Percentiles rank a stretch among this genome's conserved stretches.
Evolutionary conservation across 2,113 vertebrate genomes (phyloP).

Genomic region (Dipodomys merriami): DNA sequence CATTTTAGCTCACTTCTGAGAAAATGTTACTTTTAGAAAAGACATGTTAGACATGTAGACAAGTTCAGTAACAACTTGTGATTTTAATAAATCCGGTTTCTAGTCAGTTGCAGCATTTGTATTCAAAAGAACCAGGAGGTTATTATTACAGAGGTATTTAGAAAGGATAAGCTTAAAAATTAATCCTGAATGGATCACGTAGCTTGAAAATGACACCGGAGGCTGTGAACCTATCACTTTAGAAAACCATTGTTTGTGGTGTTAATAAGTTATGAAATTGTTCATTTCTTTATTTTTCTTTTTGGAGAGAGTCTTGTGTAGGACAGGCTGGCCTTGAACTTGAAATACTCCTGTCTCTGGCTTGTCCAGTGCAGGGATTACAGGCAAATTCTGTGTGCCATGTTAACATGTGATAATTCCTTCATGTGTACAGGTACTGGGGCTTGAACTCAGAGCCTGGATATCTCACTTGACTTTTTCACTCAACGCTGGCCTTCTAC

Average conservation of each 20-base stretch:
- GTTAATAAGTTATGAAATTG: constrained; percentile 50
- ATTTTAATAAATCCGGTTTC: constrained; percentile 68
- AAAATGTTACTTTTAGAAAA: constrained; percentile 65
- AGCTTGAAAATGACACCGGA: constrained; percentile 18
- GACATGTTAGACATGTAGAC: not conserved
- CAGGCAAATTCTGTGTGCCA: no score
- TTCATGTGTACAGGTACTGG: no score
- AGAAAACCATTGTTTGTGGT: constrained; percentile 50
- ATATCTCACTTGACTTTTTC: no score
- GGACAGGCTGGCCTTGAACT: no score
- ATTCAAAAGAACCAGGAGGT: constrained; percentile 51
- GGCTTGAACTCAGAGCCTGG: no score
- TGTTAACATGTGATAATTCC: no score
- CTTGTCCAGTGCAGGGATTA: no score
- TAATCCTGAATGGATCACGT: not conserved
- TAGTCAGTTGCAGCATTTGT: constrained; percentile 59
- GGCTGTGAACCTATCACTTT: constrained; percentile 41
- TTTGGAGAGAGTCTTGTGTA: no score
- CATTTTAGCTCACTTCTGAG: constrained; percentile 56
- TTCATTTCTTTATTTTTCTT: not conserved
- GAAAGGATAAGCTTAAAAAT: constrained; percentile 61
- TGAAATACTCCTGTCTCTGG: no score
- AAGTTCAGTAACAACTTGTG: constrained; percentile 57
- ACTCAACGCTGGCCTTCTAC: no score
- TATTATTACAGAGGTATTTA: constrained; percentile 62